Evolutionary conservation across 2,113 vertebrate species (phyloP).

Genomic region (Blennius ocellaris): DNA sequence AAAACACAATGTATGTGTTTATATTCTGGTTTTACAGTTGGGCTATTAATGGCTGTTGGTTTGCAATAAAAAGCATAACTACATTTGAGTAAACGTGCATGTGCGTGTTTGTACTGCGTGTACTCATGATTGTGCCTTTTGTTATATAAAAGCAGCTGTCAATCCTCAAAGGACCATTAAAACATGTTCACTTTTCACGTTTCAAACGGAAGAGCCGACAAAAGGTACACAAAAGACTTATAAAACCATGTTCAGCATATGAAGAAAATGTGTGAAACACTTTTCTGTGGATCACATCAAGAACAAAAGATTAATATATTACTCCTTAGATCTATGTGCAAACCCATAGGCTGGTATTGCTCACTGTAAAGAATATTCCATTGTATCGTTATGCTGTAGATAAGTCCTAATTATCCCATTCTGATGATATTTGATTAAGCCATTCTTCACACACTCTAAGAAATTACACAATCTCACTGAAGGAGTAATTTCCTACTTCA

Average conservation of each 20-base stretch:
- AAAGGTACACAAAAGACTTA: neutral
- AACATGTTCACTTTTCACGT: neutral
- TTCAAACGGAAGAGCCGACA: neutral
- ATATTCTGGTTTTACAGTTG: no score
- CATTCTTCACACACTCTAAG: constrained; percentile 74
- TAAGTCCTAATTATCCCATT: constrained; percentile 69
- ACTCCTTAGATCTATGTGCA: constrained; percentile 7
- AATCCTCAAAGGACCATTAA: neutral
- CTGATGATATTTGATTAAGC: constrained; percentile 79
- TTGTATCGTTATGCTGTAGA: constrained; percentile 54
- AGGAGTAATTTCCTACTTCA: constrained; percentile 80
- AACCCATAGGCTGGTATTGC: constrained; percentile 23
- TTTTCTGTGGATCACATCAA: constrained; percentile 7
- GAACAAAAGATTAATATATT: neutral
- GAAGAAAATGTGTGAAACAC: neutral
- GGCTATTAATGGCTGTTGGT: no score
- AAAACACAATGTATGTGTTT: no score
- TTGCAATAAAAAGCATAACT: neutral
- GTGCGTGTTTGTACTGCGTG: constrained; percentile 3
- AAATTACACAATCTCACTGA: constrained; percentile 74
- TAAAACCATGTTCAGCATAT: neutral
- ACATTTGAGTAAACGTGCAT: neutral
- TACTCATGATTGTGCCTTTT: neutral
- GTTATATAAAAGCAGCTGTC: constrained; percentile 8
- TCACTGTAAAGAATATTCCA: constrained; percentile 48